Evolutionary conservation across 2,113 vertebrate genomes (phyloP).

Genomic region (Mus musculus): DNA sequence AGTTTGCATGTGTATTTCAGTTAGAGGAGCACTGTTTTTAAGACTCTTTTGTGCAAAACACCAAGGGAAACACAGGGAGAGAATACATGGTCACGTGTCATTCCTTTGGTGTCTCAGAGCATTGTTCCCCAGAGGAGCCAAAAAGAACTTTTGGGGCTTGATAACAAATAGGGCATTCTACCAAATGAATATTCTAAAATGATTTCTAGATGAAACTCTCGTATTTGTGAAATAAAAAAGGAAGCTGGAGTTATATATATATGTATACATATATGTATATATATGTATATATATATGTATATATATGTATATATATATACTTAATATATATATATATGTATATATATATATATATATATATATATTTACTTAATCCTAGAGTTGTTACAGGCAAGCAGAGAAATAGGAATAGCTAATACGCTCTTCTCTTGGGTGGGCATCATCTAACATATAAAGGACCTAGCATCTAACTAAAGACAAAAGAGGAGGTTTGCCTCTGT

Average conservation of each 20-base stretch:
- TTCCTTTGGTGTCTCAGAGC: background rate
- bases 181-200: constrained; percentile 1
- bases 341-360: too few relatives aligned
- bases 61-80: background rate
- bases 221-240: background rate
- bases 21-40: background rate
- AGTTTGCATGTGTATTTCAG: background rate
- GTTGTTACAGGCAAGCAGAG: background rate
- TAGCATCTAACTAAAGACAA: background rate
- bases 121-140: background rate
- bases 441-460: background rate
- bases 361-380: background rate
- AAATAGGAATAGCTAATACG: background rate
- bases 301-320: background rate
- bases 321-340: background rate
- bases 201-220: background rate
- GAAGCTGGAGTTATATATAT: background rate
- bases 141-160: background rate
- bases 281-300: background rate
- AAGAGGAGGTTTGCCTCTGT: background rate
- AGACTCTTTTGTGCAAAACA: background rate
- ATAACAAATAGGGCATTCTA: background rate
- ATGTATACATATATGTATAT: too few relatives aligned
- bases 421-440: background rate
- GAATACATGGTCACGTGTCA: background rate